Evolutionary conservation across 2,888 invertebrate species (phyloP).

Genomic region (Parascotia fuliginaria): DNA sequence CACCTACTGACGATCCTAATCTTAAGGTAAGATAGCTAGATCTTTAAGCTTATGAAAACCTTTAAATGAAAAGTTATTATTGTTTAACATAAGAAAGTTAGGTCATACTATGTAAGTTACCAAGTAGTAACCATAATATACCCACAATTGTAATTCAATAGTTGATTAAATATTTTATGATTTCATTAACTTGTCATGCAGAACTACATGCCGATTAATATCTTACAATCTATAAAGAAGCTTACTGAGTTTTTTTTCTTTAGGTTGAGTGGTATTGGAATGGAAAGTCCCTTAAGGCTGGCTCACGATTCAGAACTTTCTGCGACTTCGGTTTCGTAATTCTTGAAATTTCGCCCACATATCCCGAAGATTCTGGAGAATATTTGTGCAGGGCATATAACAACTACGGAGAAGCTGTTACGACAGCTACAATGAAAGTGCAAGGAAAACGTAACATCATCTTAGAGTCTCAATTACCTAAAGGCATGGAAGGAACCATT

Average conservation of each 20-base stretch:
- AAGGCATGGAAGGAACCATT: slow-evolving; percentile 97
- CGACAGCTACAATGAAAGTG: slow-evolving; percentile 94
- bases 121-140: too few relatives aligned
- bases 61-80: too few relatives aligned
- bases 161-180: too few relatives aligned
- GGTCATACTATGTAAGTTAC: too few relatives aligned
- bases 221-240: neutral
- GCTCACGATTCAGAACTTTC: slow-evolving; percentile 97
- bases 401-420: slow-evolving; percentile 96
- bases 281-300: slow-evolving; percentile 94
- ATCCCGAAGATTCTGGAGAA: slow-evolving; percentile 98
- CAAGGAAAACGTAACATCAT: slow-evolving; percentile 97
- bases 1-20: slow-evolving; percentile 96
- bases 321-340: slow-evolving; percentile 99
- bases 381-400: slow-evolving; percentile 95
- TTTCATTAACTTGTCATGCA: neutral
- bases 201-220: neutral
- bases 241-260: slow-evolving; percentile 16
- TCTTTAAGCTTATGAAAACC: too few relatives aligned
- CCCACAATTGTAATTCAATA: too few relatives aligned
- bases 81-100: too few relatives aligned
- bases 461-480: slow-evolving; percentile 95
- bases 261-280: slow-evolving; percentile 98
- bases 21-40: slow-evolving; percentile 86
- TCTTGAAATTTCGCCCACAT: slow-evolving; percentile 98